Conservation (phyloP, 2,888 invertebrate genomes). For the Boloria euphrosyne region DNA sequence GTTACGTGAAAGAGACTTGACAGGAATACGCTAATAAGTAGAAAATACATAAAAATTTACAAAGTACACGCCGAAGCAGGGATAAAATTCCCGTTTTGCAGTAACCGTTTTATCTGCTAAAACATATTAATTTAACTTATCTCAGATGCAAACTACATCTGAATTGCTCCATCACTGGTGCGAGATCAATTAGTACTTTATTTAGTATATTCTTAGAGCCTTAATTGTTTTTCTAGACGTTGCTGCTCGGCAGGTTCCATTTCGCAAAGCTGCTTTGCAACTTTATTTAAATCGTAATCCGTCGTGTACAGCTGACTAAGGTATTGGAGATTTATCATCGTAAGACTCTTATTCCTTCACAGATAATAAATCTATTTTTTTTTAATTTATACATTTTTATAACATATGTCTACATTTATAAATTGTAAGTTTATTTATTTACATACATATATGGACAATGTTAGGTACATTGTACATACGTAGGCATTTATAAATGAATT, state of each 20-base stretch:
- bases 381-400: too few relatives aligned
- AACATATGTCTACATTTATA: too few relatives aligned
- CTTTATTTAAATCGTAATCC: constrained; percentile 1
- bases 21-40: too few relatives aligned
- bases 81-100: constrained; percentile 11
- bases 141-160: constrained; percentile 24
- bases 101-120: constrained; percentile 14
- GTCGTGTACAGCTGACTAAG: not conserved
- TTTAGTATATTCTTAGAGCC: constrained; percentile 14
- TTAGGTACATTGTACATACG: too few relatives aligned
- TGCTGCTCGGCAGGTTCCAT: not conserved
- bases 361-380: not conserved
- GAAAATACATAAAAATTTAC: constrained; percentile 2
- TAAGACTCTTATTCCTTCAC: constrained; percentile 4
- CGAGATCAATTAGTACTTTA: constrained; percentile 23
- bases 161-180: constrained; percentile 20
- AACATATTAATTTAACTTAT: constrained; percentile 31
- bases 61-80: not conserved
- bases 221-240: constrained; percentile 14
- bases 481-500: too few relatives aligned
- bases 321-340: constrained; percentile 4
- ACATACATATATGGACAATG: too few relatives aligned
- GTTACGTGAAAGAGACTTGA: too few relatives aligned
- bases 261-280: constrained; percentile 6
- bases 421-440: too few relatives aligned